phyloP scores from a whole-genome alignment of 1,140 invertebrate species.

The Drosophila nigromelanica region DNA sequence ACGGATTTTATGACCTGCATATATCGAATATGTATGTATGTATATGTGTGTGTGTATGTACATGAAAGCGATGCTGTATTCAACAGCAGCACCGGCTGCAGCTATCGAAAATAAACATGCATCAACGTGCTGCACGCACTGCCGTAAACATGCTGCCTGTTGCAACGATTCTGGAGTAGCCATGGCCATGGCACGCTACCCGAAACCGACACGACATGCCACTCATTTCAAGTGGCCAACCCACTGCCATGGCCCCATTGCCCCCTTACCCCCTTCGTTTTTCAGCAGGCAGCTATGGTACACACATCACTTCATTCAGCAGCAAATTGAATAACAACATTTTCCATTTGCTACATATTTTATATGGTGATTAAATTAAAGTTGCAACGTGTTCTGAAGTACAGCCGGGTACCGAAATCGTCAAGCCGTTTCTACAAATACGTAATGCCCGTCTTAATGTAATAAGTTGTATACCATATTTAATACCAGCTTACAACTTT shows the following conservation, averaged over 20 bases:
- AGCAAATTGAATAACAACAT: conserved; percentile 75
- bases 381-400: conserved; percentile 43
- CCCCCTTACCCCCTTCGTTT: neutral
- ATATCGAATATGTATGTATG: conserved; percentile 5
- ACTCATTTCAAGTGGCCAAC: conserved; percentile 64
- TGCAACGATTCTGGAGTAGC: conserved; percentile 46
- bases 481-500: neutral
- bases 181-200: conserved; percentile 48
- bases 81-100: conserved; percentile 25
- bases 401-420: conserved; percentile 18
- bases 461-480: conserved; percentile 31
- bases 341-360: conserved; percentile 72
- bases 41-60: conserved; percentile 13
- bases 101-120: conserved; percentile 64
- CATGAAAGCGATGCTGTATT: conserved; percentile 52
- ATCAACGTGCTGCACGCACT: conserved; percentile 66
- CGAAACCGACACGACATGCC: conserved; percentile 64
- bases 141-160: conserved; percentile 67
- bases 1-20: conserved; percentile 50
- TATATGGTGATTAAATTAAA: conserved; percentile 72
- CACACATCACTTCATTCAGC: conserved; percentile 69
- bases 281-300: conserved; percentile 2
- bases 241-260: conserved; percentile 7
- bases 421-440: conserved; percentile 26
- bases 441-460: conserved; percentile 31